A percentile compares a stretch with the other conserved stretches of the same genome.
phyloP scores from a whole-genome alignment of 2,888 invertebrate species.

The Yponomeuta evonymella region DNA sequence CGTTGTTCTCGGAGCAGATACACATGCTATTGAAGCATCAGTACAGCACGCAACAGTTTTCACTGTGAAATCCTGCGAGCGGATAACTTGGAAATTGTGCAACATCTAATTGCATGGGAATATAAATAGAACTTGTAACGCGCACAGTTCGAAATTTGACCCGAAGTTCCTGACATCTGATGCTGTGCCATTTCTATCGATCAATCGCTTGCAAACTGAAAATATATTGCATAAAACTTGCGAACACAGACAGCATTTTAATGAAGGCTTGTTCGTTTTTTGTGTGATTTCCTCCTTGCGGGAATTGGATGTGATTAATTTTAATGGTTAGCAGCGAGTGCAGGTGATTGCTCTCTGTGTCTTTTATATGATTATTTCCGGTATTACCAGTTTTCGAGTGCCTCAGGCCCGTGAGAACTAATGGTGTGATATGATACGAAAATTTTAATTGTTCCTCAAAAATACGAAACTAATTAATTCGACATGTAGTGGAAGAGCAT shows the following conservation, averaged over 20 bases:
- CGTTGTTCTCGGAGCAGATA: not conserved
- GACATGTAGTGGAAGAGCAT: slow-evolving; percentile 1
- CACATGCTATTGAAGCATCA: not conserved
- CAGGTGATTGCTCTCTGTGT: slow-evolving; percentile 43
- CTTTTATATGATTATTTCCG: slow-evolving; percentile 48
- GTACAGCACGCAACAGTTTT: slow-evolving; percentile 20
- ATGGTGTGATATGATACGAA: slow-evolving; percentile 33
- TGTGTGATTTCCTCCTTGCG: slow-evolving; percentile 6
- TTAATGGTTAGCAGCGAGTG: slow-evolving; percentile 24
- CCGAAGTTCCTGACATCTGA: not conserved
- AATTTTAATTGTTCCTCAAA: slow-evolving; percentile 3
- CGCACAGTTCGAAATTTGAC: not conserved
- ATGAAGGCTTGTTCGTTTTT: slow-evolving; percentile 22
- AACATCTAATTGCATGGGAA: slow-evolving; percentile 21
- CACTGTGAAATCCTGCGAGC: slow-evolving; percentile 19
- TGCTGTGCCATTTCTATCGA: not conserved
- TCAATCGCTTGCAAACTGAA: not conserved
- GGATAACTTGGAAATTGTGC: slow-evolving; percentile 17
- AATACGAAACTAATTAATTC: slow-evolving; percentile 6
- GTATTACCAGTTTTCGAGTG: slow-evolving; percentile 66
- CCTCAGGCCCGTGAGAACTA: slow-evolving; percentile 63
- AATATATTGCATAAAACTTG: not conserved
- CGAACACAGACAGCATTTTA: slow-evolving; percentile 20
- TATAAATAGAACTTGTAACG: slow-evolving; percentile 17
- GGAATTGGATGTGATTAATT: slow-evolving; percentile 21